These are phyloP conservation scores for Tachyglossus aculeatus DNA, from an alignment of 2,797 vertebrate genomes.

Conservation along the genomic window DNA sequence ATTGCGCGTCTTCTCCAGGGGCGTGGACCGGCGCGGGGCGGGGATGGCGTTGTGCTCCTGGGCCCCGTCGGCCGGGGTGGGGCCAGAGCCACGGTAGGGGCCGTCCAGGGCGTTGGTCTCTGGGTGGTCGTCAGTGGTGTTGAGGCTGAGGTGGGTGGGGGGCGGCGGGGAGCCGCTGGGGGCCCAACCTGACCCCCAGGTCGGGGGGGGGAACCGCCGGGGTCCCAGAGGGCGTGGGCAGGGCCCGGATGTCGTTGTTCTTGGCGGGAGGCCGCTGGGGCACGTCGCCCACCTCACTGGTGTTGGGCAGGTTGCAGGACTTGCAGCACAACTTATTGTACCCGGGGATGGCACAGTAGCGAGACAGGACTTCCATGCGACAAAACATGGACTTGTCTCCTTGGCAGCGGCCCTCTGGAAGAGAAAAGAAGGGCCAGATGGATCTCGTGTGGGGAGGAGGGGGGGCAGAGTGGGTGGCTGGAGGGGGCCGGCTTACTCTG, in stretches of 20 bases:
- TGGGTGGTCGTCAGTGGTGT: conserved; percentile 72
- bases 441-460: background rate
- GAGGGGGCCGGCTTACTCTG: too few species aligned
- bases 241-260: conserved; percentile 74
- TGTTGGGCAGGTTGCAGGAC: conserved; percentile 79
- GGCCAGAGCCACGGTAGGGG: conserved; percentile 71
- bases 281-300: conserved; percentile 34
- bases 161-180: conserved; percentile 40
- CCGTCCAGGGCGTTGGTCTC: conserved; percentile 87
- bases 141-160: conserved; percentile 44
- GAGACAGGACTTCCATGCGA: conserved; percentile 87
- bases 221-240: conserved; percentile 63
- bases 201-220: background rate
- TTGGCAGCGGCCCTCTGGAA: conserved; percentile 90
- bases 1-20: conserved; percentile 90
- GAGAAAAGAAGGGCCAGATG: conserved; percentile 57
- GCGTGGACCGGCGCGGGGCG: conserved; percentile 80
- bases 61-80: conserved; percentile 75
- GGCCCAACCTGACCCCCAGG: conserved; percentile 27
- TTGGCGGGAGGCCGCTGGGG: conserved; percentile 41
- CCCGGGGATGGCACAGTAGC: conserved; percentile 88
- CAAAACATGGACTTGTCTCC: conserved; percentile 94
- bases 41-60: conserved; percentile 87
- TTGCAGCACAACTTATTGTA: conserved; percentile 93
- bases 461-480: background rate